Percentiles rank a stretch among this genome's conserved stretches.
Evolutionary conservation across 2,797 vertebrate genomes (phyloP).

Genomic region (Florisuga fusca): DNA sequence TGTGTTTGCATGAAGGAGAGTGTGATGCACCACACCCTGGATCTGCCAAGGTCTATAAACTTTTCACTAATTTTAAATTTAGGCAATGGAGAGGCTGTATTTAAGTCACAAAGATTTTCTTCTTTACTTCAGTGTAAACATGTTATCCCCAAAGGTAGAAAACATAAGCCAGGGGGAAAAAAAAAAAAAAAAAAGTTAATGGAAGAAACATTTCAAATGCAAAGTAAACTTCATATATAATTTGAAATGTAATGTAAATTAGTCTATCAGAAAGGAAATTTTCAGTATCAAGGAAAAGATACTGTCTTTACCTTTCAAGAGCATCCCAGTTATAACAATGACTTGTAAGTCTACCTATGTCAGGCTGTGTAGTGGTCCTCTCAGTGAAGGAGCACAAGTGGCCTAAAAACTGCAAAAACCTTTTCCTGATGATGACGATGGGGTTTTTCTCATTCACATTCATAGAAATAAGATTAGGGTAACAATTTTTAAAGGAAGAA

Average conservation of each 20-base stretch:
- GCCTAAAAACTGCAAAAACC: not conserved
- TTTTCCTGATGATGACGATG: not conserved
- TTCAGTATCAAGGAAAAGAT: not conserved
- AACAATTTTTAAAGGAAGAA: not conserved
- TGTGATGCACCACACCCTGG: conserved; percentile 57
- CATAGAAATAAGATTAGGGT: not conserved
- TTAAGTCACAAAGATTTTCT: conserved; percentile 46
- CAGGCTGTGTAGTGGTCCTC: not conserved
- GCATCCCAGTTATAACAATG: not conserved
- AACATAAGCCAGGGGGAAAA: not conserved
- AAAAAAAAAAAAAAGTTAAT: not conserved
- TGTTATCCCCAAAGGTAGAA: not conserved
- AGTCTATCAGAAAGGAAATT: not conserved
- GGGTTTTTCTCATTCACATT: not conserved
- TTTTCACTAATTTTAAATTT: conserved; percentile 52
- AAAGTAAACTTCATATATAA: not conserved
- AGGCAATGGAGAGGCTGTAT: conserved; percentile 12
- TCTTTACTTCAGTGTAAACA: conserved; percentile 19
- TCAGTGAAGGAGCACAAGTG: not conserved
- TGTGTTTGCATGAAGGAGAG: not conserved
- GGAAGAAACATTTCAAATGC: not conserved
- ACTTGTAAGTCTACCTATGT: not conserved
- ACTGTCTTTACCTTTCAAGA: not conserved
- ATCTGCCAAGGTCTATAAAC: conserved; percentile 46
- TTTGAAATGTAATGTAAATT: conserved; percentile 11